These are phyloP conservation scores for Stomatorhinus ivindoensis DNA, from an alignment of 2,113 vertebrate genomes.

Conservation along the genomic window DNA sequence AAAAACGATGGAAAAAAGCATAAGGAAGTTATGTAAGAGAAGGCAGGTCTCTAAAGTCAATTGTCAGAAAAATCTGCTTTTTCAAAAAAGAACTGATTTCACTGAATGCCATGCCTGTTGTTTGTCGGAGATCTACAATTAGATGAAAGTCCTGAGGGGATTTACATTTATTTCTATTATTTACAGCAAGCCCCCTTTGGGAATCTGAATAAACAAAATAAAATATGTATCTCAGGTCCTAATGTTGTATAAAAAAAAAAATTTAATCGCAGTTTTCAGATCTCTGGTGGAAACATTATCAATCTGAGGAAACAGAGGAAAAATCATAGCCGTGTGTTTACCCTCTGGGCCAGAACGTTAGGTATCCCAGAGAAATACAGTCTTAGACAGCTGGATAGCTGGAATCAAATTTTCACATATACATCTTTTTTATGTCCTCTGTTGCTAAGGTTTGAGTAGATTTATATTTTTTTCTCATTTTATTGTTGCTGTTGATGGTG, in stretches of 20 bases:
- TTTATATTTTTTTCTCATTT: neutral
- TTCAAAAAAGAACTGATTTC: neutral
- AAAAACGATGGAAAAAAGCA: neutral
- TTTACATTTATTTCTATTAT: conserved; percentile 7
- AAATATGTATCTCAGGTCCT: conserved; percentile 3
- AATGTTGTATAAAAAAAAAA: conserved; percentile 7
- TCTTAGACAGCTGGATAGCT: conserved; percentile 6
- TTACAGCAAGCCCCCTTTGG: conserved; percentile 3
- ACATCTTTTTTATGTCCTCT: neutral
- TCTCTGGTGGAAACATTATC: conserved; percentile 9
- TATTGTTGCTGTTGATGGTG: neutral
- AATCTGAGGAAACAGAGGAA: neutral
- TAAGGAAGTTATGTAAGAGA: neutral
- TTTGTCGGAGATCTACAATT: neutral
- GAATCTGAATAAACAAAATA: conserved; percentile 14
- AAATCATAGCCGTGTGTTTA: neutral
- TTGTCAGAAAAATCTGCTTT: conserved; percentile 4
- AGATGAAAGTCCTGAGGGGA: neutral
- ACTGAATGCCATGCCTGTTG: neutral
- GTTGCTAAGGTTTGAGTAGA: neutral
- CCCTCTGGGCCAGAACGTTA: neutral
- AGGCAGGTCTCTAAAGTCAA: conserved; percentile 7
- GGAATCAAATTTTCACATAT: neutral
- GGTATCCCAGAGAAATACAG: neutral
- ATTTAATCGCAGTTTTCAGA: conserved; percentile 9